Evolutionary conservation across 2,888 invertebrate species (phyloP), one percentile per base, ranked within the genome.

Genomic region (Syritta pipiens): DNA sequence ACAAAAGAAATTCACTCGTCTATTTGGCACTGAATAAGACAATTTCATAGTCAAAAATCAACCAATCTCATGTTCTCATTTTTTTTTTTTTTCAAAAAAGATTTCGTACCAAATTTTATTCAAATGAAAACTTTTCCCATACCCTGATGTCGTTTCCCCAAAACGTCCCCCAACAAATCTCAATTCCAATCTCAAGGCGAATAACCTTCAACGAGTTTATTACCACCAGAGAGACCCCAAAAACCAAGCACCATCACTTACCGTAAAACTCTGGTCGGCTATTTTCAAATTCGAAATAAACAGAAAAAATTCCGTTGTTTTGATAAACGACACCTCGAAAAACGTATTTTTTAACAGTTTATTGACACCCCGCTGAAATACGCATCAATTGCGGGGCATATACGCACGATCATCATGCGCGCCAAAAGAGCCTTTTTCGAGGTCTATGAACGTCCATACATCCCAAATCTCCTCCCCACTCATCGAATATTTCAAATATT

Each of bases 191-290:
- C 26, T 37, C 28, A 1, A 44, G 42, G 22, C 68, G 32, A 68
- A 57, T 57, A 51, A 68, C 63, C 63, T 63, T 76, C 49, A 40
- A 51, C 37, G 12, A 37, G 76, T 76, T 63, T 44, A 63, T 57
- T 69, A 55, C 30, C 60, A 30, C 10, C 55, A 60, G n/a, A n/a
- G n/a, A n/a, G n/a, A 0, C 4, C 5, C 4, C 12, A 6, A 17
- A 7, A 20, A 20, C 12, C 7, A 55, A 55, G n/a, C 17, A 32
- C 60, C 2, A 26, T 6, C 28, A 17, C 5, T 42, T 30, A 22
- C 40, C 49, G 57, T 60, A 60, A 60, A 59, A 22, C 51, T n/a
- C 32, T 22, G 2, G 22, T 35, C 9, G 24, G 9, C 19, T 28
- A 2, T 28, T 51, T 46, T 62, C 10, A 10, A 71, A 71, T 42